These are phyloP conservation scores for Apostichopus parvimensis DNA, from an alignment of 35 echinoderm and acorn worm genomes.

Conservation along the genomic window DNA sequence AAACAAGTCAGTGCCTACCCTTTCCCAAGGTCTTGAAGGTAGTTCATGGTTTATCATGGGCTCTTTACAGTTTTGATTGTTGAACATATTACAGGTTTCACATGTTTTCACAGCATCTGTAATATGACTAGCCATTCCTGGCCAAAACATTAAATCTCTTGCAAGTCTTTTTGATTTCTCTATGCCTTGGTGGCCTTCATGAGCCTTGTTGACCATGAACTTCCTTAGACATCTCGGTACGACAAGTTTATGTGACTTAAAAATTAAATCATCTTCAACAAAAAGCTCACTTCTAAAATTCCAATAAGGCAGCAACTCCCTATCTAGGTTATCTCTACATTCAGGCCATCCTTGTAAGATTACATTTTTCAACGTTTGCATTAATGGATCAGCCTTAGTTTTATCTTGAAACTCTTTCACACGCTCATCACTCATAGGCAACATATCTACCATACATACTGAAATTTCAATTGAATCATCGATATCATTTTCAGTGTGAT, in stretches of 20 bases:
- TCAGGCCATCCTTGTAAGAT: too few relatives aligned
- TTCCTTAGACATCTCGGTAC: neutral
- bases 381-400: neutral
- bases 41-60: neutral
- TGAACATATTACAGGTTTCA: neutral
- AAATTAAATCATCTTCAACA: slow-evolving; percentile 48
- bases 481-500: too few relatives aligned
- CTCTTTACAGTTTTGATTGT: neutral
- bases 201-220: slow-evolving; percentile 27
- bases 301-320: too few relatives aligned
- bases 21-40: neutral
- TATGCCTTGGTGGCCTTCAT: slow-evolving; percentile 56
- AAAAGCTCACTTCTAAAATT: neutral
- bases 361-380: neutral
- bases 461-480: too few relatives aligned
- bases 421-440: neutral
- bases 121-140: slow-evolving; percentile 5
- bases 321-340: too few relatives aligned
- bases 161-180: neutral
- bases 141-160: too few relatives aligned
- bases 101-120: neutral
- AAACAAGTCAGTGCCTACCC: neutral
- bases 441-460: too few relatives aligned
- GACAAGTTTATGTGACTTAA: slow-evolving; percentile 21
- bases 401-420: too few relatives aligned